Base-by-base conservation (phyloP, 2,113 vertebrate genomes). In the Tor tambroides region DNA sequence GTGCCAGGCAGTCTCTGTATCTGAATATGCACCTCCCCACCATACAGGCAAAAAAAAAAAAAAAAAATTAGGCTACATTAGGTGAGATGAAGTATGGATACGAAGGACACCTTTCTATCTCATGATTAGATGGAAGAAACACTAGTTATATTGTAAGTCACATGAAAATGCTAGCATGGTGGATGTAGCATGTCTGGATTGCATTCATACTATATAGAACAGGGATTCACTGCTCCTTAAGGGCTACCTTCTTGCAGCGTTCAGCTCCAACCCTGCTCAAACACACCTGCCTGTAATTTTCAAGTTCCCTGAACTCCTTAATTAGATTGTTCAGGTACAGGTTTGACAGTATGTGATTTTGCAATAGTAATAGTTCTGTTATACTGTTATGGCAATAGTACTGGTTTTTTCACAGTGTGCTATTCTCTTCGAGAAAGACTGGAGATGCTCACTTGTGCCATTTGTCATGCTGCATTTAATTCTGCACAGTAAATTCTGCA, bases 391-490 rank as follows among this genome's bases (percentile, higher is more conserved):
- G 5, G 49, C 49, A 17, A 5, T 51, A 51, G 49, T 19, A 54
- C 51, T 19, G 51, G 19, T 51, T 65, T 26, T 28, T 63, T 9
- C 10, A 65, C 32, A 74, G 23, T 74, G 71, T n/a, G 21, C 19
- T 74, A 3, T 75, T 75, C 21, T 75, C 21, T 75, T 43, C 1
- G 10, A 41, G 23, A 74, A 41, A 41, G 71, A n/a, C 35, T 74
- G 4, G 35, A 74, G 21, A 75, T 75, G 38, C 71, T 71, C 23
- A 23, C 35, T 41, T n/a, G 23, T 43, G 21, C 38, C 21, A 43
- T 75, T 75, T 43, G 23, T 75, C 23, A 75, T 43, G 71, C 21
- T 43, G 23, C 71, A 43, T 75, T 74, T 41, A 75, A n/a, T 43
- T 75, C 23, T 75, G 21, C 38, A 1, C 23, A 43, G 38, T 43